Base-by-base conservation (phyloP, 2,888 invertebrate species). In the Orthosia gracilis region DNA sequence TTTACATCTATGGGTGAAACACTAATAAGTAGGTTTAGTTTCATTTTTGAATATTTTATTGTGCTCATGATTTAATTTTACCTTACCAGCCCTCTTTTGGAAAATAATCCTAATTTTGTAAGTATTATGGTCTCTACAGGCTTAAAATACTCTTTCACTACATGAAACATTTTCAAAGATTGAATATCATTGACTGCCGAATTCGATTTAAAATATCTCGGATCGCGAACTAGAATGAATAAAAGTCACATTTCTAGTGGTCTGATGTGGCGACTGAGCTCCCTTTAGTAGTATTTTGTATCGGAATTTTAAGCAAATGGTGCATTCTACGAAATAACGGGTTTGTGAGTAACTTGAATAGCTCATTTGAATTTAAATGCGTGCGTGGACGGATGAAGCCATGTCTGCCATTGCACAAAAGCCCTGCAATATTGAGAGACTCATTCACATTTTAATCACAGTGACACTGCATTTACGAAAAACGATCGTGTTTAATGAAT, bases 241-340 rank as follows among this genome's bases (percentile, higher is more conserved):
- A 92, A 93, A 92, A 92, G 89, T 90, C 89, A 88, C 91, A 91
- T 92, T 89, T 87, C 83, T 85, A 85, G 82, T 88, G 83, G 87
- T 84, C 85, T 88, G 84, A 84, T 85, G 71, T 80, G 80, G 70
- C 57, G 82, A 78, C 81, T 73, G 78, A 80, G 85, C 86, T 86
- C 89, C 83, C 83, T 89, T 89, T 87, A 87, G 83, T 83, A 85
- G 85, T 88, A 89, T 90, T 90, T 89, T 86, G 91, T 92, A 93
- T 93, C 90, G 92, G 87, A 90, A 92, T 91, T 92, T 93, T 91
- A 92, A 91, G 91, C 90, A 93, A 94, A 93, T 92, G 89, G 91
- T 88, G 88, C 90, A 91, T 90, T 89, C 79, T 84, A 80, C 85
- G 84, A 89, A 91, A 91, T 93, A 91, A 91, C 89, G 83, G 88